Base-by-base conservation (phyloP, 2,888 invertebrate genomes). In the Lamellibrachia satsuma region DNA sequence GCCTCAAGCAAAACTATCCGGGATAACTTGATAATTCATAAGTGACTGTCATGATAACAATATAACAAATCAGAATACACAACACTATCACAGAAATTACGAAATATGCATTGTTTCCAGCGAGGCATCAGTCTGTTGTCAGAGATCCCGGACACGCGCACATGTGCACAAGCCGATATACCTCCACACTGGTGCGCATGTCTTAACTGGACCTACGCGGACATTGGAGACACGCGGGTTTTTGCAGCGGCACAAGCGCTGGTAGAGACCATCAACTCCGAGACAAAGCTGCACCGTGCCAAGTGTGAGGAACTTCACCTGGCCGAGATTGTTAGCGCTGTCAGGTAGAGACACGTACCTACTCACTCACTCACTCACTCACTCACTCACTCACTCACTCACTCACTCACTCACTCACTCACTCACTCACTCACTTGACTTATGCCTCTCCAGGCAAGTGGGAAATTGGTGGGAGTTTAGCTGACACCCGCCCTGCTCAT, bases 141-240 rank as follows among this genome's bases (percentile, higher is more conserved):
- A 60, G 94, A 95, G 92, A 95, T 96, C 52, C 98, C 98, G 0
- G 95, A 96, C 11, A 97, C 98, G 94, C 97, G 99, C 52, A 98
- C 98, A 7, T 99, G 99, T 96, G 97, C 97, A 7, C 98, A 98
- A 96, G 99, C 99, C 0, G 98, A 98, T 92, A 98, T 99, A 93
- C 98, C 98, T 96, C 98, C 99, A 0, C 99, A 99, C 96, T 99
- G 99, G 99, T 99, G 99, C 96, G 98, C 98, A 0, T 99, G 99
- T 95, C 97, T 99, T 0, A 97, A 97, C n/a, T 99, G 99, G 99
- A 96, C 97, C 94, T 97, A 97, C 92, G 96, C 98, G 0, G 96
- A 97, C 1, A 93, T 97, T 0, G 95, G 96, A 0, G 97, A 97
- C 90, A 22, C 11, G 8, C 57, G 57, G 7, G 93, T 94, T 6